These are phyloP conservation scores for Rhinella marina DNA, from an alignment of 2,797 vertebrate genomes.

Conservation along the genomic window DNA sequence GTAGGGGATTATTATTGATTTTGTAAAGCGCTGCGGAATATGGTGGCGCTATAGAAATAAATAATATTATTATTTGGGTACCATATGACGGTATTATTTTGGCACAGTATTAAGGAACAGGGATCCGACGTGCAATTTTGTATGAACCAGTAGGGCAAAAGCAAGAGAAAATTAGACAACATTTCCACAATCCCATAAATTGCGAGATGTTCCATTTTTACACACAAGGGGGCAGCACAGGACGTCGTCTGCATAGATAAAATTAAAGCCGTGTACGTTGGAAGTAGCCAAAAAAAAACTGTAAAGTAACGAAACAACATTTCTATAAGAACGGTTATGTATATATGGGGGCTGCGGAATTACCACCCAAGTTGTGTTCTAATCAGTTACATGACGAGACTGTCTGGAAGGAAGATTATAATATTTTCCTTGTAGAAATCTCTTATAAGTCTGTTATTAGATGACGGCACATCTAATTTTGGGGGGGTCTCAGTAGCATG, in stretches of 20 bases:
- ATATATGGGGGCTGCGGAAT: not conserved
- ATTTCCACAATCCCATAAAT: not conserved
- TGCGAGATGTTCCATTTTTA: not conserved
- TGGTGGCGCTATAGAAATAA: no score
- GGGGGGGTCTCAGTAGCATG: not conserved
- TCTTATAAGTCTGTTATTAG: not conserved
- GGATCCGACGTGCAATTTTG: not conserved
- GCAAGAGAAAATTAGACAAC: not conserved
- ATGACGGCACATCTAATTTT: not conserved
- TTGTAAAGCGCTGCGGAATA: no score
- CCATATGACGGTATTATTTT: not conserved
- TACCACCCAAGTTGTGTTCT: not conserved
- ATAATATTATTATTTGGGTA: not conserved
- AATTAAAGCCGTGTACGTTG: not conserved
- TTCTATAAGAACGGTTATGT: not conserved
- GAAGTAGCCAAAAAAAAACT: not conserved
- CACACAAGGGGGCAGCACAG: not conserved
- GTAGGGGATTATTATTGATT: not conserved
- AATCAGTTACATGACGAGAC: not conserved
- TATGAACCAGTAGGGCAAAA: not conserved
- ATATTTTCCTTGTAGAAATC: not conserved
- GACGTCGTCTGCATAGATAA: not conserved
- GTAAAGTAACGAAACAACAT: not conserved
- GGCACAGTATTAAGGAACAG: not conserved
- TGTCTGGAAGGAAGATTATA: not conserved